Conservation (phyloP, 2,888 invertebrate species). For the Tinea trinotella region DNA sequence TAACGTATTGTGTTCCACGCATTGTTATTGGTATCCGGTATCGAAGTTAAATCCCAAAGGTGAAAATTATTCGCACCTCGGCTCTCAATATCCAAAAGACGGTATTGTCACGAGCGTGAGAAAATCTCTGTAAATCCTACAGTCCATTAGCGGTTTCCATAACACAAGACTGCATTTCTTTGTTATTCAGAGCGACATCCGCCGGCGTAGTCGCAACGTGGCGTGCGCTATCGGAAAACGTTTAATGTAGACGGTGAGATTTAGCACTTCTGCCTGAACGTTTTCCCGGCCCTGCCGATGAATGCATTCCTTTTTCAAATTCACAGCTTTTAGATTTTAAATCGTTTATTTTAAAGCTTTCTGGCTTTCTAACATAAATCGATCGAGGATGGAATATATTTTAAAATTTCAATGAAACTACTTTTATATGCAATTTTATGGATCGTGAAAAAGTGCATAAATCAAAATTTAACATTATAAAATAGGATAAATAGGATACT, state of each 20-base stretch:
- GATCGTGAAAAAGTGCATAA: no score
- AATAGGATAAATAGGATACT: no score
- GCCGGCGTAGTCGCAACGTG: conserved; percentile 31
- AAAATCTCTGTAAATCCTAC: conserved; percentile 51
- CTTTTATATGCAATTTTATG: no score
- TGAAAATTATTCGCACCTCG: background rate
- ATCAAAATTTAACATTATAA: no score
- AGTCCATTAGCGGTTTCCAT: conserved; percentile 60
- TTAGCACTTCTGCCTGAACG: conserved; percentile 34
- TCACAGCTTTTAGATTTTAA: conserved; percentile 14
- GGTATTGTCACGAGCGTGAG: conserved; percentile 24
- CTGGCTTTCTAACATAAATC: conserved; percentile 2
- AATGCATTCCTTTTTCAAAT: conserved; percentile 13
- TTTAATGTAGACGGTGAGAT: conserved; percentile 59
- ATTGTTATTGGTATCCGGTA: background rate
- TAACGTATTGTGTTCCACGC: background rate
- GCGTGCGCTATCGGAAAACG: conserved; percentile 64
- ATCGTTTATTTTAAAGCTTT: conserved; percentile 8
- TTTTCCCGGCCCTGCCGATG: conserved; percentile 30
- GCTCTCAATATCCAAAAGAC: background rate
- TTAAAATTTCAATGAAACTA: background rate
- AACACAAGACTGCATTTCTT: conserved; percentile 61
- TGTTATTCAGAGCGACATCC: conserved; percentile 60
- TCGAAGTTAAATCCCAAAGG: background rate
- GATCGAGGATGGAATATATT: background rate